These are phyloP conservation scores for Aptenodytes patagonicus DNA, from an alignment of 2,113 vertebrate genomes.

Conservation along the genomic window DNA sequence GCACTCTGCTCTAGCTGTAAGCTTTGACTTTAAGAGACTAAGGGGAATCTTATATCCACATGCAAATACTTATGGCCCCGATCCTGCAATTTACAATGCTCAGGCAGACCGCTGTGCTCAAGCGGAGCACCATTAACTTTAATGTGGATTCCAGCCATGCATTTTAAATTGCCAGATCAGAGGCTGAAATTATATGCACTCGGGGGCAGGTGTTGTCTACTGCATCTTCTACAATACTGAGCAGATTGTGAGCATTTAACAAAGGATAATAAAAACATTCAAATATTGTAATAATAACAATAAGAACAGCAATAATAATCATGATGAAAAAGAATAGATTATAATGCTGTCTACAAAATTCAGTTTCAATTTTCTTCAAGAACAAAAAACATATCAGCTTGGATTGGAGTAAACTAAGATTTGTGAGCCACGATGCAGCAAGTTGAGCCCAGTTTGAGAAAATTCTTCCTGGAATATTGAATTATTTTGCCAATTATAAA, in stretches of 20 bases:
- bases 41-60: not conserved
- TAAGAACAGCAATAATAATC: not conserved
- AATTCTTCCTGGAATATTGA: not conserved
- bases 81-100: not conserved
- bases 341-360: not conserved
- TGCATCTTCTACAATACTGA: not conserved
- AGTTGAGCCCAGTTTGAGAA: not conserved
- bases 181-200: not conserved
- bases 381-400: not conserved
- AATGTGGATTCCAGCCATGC: not conserved
- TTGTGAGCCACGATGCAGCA: not conserved
- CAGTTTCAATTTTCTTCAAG: not conserved
- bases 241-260: not conserved
- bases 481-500: not conserved
- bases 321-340: not conserved
- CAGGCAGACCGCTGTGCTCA: not conserved
- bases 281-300: not conserved
- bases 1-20: fast-evolving
- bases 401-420: not conserved
- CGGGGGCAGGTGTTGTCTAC: not conserved
- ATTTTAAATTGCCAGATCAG: not conserved
- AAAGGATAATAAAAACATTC: not conserved
- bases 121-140: not conserved
- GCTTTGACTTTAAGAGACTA: not conserved
- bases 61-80: not conserved